Evolutionary conservation across 2,888 invertebrate genomes (phyloP), one percentile per base, ranked within the genome.

Genomic region (Augochlorella aurata): DNA sequence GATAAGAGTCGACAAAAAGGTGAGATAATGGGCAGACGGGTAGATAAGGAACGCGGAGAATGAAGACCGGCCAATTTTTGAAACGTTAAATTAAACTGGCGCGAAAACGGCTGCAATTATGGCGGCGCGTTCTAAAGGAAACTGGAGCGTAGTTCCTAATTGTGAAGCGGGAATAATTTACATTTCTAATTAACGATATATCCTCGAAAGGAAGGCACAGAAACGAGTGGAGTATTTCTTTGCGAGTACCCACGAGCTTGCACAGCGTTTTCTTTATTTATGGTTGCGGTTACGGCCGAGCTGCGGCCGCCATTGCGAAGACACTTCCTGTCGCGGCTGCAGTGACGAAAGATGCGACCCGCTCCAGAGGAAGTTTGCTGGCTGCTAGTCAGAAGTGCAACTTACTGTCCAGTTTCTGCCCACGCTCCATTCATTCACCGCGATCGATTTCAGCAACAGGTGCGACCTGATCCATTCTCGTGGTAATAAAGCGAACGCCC

Each of bases 361-460:
- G 44, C n/a, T 18, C 12, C 61, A 8, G 14, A n/a, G 29, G 67
- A 81, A 81, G 45, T 79, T 81, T 66, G 44, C 45, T 45, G 52
- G 38, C 18, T 58, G 71, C 61, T 83, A 85, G 75, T 72, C 79
- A 69, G 67, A 79, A 85, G 77, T 63, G 74, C 78, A 79, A 86
- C 76, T 80, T 76, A 50, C 67, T 79, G 78, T 76, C 84, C 86
- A 76, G 75, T 85, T 76, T 77, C 83, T 81, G 86, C 63, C 82
- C 77, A 74, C 67, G 63, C 54, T 52, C 65, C 81, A 89, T 90
- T 90, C 87, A 88, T 88, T 88, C 78, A 69, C 80, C 77, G 73
- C 87, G 85, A 90, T 90, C 90, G 90, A 90, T 90, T 86, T 70
- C 77, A 69, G 90, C 90, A 90, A 90, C 90, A 90, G 90, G 90